Base-by-base conservation (phyloP, 2,888 invertebrate species). In the Synanthedon tipuliformis region DNA sequence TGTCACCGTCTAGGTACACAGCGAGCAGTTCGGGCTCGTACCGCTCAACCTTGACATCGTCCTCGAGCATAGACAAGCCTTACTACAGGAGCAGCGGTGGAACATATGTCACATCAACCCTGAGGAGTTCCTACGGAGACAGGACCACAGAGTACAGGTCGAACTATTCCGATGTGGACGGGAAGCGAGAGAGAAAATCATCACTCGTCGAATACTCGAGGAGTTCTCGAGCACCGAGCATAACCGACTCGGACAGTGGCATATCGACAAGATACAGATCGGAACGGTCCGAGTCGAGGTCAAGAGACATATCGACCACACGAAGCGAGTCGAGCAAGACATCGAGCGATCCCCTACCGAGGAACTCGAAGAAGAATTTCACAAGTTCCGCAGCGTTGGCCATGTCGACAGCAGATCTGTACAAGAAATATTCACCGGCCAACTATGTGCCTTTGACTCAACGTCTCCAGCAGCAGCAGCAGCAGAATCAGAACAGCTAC, bases 351-450 rank as follows among this genome's bases (percentile, higher is more conserved):
- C 64, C 81, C 58, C 57, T 88, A 56, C 69, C 80, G 54, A 68
- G 89, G 69, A 64, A 58, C 12, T 53, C 57, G 4, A 67, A 75
- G 7, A 61, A 89, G 63, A 71, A 75, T 70, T 81, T 77, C 68
- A 83, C 86, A 66, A 83, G 81, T 61, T 88, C 86, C 5, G 86
- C 86, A 41, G 84, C 88, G 40, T 69, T 88, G 65, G 88, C 85
- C 52, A 91, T 88, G 89, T 91, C 87, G 52, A 89, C 88, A 1
- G 90, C 92, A 40, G 93, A 94, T 58, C 78, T 93, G 57, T 91
- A 92, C 69, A 92, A 91, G 66, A 93, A 92, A 75, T 94, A 94
- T 70, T 93, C 93, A 45, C 92, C 93, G 51, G 89, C 91, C 48
- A 91, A 92, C 71, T 94, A 94, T 75, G 90, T 92, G 68, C 93